Evolutionary conservation across 2,888 invertebrate genomes (phyloP).

Genomic region (Rhagophthalmus giganteus): DNA sequence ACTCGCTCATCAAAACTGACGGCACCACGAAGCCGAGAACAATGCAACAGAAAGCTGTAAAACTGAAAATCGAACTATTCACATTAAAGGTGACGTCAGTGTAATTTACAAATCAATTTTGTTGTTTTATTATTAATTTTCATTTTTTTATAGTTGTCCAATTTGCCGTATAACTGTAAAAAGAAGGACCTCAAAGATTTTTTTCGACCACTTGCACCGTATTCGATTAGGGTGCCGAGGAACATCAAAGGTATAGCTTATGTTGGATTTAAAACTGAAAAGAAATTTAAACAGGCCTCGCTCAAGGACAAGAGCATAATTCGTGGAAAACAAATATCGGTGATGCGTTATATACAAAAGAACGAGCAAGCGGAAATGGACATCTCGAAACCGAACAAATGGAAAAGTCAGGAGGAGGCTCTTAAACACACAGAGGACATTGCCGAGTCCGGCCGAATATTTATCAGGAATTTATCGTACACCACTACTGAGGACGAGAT

Average conservation of each 20-base stretch:
- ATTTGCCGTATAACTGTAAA: constrained; percentile 76
- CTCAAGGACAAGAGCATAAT: constrained; percentile 84
- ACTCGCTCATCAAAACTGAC: constrained; percentile 61
- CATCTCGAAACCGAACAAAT: constrained; percentile 55
- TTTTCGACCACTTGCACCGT: constrained; percentile 77
- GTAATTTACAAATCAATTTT: not conserved
- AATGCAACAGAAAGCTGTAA: constrained; percentile 53
- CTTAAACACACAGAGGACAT: constrained; percentile 76
- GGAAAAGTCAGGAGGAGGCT: constrained; percentile 66
- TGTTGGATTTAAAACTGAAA: constrained; percentile 86
- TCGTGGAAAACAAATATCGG: constrained; percentile 65
- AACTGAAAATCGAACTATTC: constrained; percentile 55
- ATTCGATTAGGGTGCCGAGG: constrained; percentile 77
- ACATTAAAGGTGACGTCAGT: constrained; percentile 61
- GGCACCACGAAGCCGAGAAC: constrained; percentile 48
- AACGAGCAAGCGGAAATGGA: constrained; percentile 47
- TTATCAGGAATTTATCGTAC: constrained; percentile 89
- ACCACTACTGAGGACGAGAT: constrained; percentile 84
- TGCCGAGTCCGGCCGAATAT: constrained; percentile 89
- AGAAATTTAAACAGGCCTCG: constrained; percentile 77
- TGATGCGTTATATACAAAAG: constrained; percentile 59
- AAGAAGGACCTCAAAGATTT: constrained; percentile 85
- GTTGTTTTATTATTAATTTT: not conserved
- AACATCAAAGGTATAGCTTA: constrained; percentile 83
- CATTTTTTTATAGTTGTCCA: constrained; percentile 60